Evolutionary conservation across 2,888 invertebrate genomes (phyloP).

Genomic region (Diarsia mendica): DNA sequence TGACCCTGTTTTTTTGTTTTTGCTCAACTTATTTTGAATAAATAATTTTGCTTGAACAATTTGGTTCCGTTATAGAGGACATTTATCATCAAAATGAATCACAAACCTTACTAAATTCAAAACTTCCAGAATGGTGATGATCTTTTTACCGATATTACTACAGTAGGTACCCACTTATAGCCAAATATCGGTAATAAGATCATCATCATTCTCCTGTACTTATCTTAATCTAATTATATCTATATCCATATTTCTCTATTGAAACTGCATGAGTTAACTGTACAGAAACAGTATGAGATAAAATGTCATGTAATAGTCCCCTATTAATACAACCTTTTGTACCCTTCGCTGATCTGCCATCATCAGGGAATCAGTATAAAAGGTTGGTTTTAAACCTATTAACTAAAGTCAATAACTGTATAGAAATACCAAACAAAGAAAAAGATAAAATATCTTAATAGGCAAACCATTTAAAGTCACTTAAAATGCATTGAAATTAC

Average conservation of each 20-base stretch:
- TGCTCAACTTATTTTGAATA: background rate
- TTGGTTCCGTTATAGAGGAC: background rate
- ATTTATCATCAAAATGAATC: background rate
- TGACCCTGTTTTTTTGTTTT: no score
- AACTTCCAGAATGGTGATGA: no score
- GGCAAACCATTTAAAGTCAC: slow-evolving; percentile 44
- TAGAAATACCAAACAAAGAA: slow-evolving; percentile 8
- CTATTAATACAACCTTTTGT: background rate
- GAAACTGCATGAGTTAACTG: no score
- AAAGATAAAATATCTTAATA: slow-evolving; percentile 36
- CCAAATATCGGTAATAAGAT: background rate
- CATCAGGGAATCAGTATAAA: background rate
- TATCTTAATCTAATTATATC: no score
- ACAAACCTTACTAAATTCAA: background rate
- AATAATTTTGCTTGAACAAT: background rate
- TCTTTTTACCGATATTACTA: no score
- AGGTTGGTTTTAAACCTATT: background rate
- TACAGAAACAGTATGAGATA: no score
- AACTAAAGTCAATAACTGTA: background rate
- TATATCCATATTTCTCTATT: no score
- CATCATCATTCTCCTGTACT: no score
- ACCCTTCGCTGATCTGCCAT: background rate
- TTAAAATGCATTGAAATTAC: slow-evolving; percentile 57
- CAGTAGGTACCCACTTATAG: no score
- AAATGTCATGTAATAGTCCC: no score